phyloP scores from a whole-genome alignment of 1,140 invertebrate genomes.

The Zaprionus gabonicus region DNA sequence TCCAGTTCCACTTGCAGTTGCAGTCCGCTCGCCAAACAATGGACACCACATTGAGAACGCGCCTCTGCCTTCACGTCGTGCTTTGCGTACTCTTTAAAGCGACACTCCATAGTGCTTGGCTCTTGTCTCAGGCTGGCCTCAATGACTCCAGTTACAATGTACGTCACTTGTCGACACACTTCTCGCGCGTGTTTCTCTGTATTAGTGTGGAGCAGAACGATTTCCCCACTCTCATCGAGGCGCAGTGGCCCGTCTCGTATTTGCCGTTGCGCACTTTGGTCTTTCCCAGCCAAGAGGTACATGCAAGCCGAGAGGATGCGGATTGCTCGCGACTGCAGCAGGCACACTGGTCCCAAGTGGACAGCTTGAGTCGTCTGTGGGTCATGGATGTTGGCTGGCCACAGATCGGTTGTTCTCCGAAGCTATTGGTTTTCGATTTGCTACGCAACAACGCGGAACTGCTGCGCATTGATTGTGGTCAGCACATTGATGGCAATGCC shows the following conservation, averaged over 20 bases:
- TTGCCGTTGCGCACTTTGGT: constrained; percentile 65
- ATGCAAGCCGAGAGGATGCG: constrained; percentile 46
- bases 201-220: constrained; percentile 57
- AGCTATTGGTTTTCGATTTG: constrained; percentile 78
- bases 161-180: constrained; percentile 75
- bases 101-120: constrained; percentile 32
- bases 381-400: constrained; percentile 74
- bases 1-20: constrained; percentile 37
- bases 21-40: constrained; percentile 49
- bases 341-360: constrained; percentile 76
- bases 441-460: constrained; percentile 72
- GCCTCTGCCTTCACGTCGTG: constrained; percentile 19
- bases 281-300: constrained; percentile 60
- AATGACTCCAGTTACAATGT: constrained; percentile 76
- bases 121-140: constrained; percentile 56
- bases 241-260: constrained; percentile 74
- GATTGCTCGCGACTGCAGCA: constrained; percentile 73
- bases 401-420: constrained; percentile 52
- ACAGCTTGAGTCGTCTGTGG: constrained; percentile 71
- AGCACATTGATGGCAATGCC: constrained; percentile 47
- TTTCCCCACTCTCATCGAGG: constrained; percentile 75
- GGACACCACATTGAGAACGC: constrained; percentile 31
- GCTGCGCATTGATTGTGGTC: constrained; percentile 69
- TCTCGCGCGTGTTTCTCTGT: constrained; percentile 74
- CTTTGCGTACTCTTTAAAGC: constrained; percentile 11